phyloP scores from a whole-genome alignment of 2,888 invertebrate genomes.

The Sminthurinus aureus region DNA sequence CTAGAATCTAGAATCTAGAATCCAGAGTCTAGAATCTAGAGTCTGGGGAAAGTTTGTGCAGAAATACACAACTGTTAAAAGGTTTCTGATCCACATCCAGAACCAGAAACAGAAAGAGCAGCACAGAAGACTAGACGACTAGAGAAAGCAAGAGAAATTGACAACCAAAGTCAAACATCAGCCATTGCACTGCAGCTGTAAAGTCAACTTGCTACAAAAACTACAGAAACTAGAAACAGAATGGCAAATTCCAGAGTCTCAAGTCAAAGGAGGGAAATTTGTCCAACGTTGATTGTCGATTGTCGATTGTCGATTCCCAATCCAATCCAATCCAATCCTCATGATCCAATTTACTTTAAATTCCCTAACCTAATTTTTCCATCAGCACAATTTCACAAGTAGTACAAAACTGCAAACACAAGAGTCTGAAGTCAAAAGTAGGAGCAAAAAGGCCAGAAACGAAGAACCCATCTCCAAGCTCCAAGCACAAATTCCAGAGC shows the following conservation, averaged over 20 bases:
- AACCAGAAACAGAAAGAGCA: no score
- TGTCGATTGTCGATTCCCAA: neutral
- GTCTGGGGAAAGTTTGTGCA: neutral
- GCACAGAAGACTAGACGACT: neutral
- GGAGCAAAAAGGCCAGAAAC: no score
- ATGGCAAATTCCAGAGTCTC: neutral
- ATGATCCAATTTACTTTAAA: constrained; percentile 17
- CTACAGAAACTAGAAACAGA: neutral
- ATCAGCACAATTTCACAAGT: neutral
- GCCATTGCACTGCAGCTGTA: neutral
- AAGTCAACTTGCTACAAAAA: neutral
- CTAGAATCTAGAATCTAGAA: neutral
- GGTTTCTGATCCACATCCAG: neutral
- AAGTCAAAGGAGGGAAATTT: no score
- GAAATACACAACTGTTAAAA: neutral
- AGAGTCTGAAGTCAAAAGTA: no score
- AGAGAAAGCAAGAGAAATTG: neutral
- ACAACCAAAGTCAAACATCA: no score
- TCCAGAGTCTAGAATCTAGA: neutral
- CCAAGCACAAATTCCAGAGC: no score
- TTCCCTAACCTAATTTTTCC: constrained; percentile 21
- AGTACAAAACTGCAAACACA: neutral
- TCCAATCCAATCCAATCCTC: neutral
- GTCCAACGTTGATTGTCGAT: no score
- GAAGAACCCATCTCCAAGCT: no score